phyloP scores from a whole-genome alignment of 2,888 invertebrate genomes.

The Clepsis dumicolana region DNA sequence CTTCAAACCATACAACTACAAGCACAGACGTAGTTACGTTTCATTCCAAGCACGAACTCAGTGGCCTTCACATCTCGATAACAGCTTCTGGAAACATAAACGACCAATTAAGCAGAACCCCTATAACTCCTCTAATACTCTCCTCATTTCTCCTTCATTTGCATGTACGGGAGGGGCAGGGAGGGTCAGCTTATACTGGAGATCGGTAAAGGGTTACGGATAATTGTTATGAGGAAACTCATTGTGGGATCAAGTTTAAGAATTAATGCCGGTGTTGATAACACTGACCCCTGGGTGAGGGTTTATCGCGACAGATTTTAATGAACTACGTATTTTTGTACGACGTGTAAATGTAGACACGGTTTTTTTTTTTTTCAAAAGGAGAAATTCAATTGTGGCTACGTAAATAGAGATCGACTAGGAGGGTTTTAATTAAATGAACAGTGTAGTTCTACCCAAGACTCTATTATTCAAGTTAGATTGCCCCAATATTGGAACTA shows the following conservation, averaged over 20 bases:
- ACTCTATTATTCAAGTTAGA: not conserved
- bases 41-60: conserved; percentile 63
- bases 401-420: too few relatives aligned
- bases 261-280: conserved; percentile 32
- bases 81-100: conserved; percentile 54
- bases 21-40: conserved; percentile 53
- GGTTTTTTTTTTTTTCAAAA: too few relatives aligned
- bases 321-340: conserved; percentile 10
- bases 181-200: conserved; percentile 34
- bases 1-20: conserved; percentile 12
- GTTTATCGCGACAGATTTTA: conserved; percentile 28
- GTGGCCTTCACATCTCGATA: conserved; percentile 62
- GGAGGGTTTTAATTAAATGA: not conserved
- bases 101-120: conserved; percentile 47
- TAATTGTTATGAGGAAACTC: conserved; percentile 39
- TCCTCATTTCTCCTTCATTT: conserved; percentile 14
- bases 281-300: conserved; percentile 18
- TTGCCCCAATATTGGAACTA: not conserved
- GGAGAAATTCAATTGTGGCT: too few relatives aligned
- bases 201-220: conserved; percentile 30
- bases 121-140: conserved; percentile 27
- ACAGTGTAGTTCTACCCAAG: not conserved
- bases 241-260: conserved; percentile 38
- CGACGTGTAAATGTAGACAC: too few relatives aligned
- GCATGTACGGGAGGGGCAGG: not conserved